Percentiles rank a stretch among this genome's conserved stretches.
phyloP scores from a whole-genome alignment of 2,113 vertebrate genomes.

The Gopherus evgoodei region DNA sequence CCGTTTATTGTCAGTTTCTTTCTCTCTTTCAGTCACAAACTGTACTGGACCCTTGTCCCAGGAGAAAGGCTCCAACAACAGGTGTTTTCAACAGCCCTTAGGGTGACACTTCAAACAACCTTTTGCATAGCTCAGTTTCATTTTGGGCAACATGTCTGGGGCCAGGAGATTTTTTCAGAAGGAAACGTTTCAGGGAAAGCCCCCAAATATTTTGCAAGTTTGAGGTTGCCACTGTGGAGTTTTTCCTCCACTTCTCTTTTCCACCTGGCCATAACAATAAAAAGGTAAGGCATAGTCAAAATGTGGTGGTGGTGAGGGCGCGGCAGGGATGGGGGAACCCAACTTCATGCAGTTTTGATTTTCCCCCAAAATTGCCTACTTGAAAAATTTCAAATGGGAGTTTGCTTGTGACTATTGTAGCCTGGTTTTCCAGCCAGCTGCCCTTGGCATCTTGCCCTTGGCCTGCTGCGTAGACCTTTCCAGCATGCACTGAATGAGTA shows the following conservation, averaged over 20 bases:
- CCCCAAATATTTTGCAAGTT: not conserved
- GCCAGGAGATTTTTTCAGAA: not conserved
- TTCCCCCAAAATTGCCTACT: too few species aligned
- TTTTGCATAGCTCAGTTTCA: not conserved
- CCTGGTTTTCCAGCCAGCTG: not conserved
- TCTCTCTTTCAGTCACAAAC: too few species aligned
- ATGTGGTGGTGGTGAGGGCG: not conserved
- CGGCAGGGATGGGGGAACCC: not conserved
- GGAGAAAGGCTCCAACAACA: not conserved
- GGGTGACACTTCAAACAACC: too few species aligned
- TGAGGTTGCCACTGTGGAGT: not conserved
- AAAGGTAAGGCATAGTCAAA: not conserved
- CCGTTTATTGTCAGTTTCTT: too few species aligned
- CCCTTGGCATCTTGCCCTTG: too few species aligned
- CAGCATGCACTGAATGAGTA: not conserved
- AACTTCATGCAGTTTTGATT: not conserved
- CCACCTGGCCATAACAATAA: too few species aligned
- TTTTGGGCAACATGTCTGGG: not conserved
- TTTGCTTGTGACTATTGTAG: not conserved
- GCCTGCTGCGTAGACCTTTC: not conserved
- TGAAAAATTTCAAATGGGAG: not conserved
- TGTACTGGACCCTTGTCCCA: too few species aligned
- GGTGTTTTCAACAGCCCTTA: not conserved
- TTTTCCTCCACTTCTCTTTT: not conserved
- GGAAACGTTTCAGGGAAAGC: not conserved